Percentiles rank a stretch among this genome's conserved stretches.
Conservation (phyloP, 2,797 vertebrate genomes). For the Diceros bicornis region DNA sequence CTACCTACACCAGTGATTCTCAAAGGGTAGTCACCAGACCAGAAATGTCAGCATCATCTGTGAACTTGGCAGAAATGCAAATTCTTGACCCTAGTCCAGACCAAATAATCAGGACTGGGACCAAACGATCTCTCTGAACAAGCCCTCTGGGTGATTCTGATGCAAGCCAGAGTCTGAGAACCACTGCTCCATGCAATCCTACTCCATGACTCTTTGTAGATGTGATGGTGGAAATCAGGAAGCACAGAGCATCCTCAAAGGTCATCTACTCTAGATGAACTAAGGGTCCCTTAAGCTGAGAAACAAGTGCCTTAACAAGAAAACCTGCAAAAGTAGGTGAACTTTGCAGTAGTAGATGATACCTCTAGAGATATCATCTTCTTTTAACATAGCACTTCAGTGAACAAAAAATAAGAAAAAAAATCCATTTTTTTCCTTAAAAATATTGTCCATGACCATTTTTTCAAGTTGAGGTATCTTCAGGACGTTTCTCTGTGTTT, state of each 20-base stretch:
- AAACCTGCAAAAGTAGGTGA: constrained; percentile 5
- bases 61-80: constrained; percentile 12
- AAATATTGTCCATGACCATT: neutral
- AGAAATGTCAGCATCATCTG: neutral
- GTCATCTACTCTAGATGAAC: neutral
- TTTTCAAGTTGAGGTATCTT: neutral
- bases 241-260: neutral
- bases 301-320: neutral
- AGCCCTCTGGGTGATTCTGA: neutral
- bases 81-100: neutral
- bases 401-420: constrained; percentile 41
- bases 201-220: neutral
- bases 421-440: neutral
- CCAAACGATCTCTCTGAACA: neutral
- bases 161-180: neutral
- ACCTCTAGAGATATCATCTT: neutral
- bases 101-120: neutral
- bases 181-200: neutral
- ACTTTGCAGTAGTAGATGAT: neutral
- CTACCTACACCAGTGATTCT: neutral
- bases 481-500: neutral
- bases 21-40: neutral
- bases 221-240: neutral
- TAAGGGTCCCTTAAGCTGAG: neutral
- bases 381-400: constrained; percentile 2